These are phyloP conservation scores for Papilio elwesi DNA, from an alignment of 2,888 invertebrate genomes.

Conservation along the genomic window DNA sequence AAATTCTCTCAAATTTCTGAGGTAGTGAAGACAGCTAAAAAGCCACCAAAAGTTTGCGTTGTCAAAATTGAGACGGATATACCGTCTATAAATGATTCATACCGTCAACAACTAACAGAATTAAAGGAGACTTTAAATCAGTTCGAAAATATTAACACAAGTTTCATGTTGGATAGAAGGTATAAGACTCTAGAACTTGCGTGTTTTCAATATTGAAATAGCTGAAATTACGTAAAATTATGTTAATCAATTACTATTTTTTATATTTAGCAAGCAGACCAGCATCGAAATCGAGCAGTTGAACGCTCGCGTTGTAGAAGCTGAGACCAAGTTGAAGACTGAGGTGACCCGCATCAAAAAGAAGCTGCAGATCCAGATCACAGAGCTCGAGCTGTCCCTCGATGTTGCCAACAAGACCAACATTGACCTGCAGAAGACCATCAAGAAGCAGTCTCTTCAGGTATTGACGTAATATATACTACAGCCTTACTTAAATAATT, in stretches of 20 bases:
- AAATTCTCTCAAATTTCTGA: slow-evolving; percentile 54
- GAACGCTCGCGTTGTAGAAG: slow-evolving; percentile 97
- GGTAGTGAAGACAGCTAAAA: slow-evolving; percentile 53
- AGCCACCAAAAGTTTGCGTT: slow-evolving; percentile 67
- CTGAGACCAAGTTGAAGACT: slow-evolving; percentile 97
- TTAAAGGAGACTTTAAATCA: slow-evolving; percentile 86
- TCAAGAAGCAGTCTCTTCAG: slow-evolving; percentile 98
- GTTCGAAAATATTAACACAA: slow-evolving; percentile 85
- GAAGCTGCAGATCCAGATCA: slow-evolving; percentile 99
- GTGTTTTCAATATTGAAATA: not conserved
- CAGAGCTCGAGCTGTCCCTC: slow-evolving; percentile 97
- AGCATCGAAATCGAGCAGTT: slow-evolving; percentile 99
- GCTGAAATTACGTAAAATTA: not conserved
- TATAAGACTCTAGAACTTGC: slow-evolving; percentile 57
- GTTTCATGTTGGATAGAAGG: slow-evolving; percentile 87
- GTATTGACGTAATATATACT: slow-evolving; percentile 62
- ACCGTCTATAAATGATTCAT: slow-evolving; percentile 80
- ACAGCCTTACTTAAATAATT: no score
- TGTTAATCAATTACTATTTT: slow-evolving; percentile 22
- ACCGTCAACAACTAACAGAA: slow-evolving; percentile 83
- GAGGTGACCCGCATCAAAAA: slow-evolving; percentile 99
- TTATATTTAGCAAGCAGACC: slow-evolving; percentile 93
- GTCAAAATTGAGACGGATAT: slow-evolving; percentile 69
- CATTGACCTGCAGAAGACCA: slow-evolving; percentile 97
- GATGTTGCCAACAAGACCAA: slow-evolving; percentile 99